phyloP scores from a whole-genome alignment of 2,888 invertebrate genomes.

The Scrobipalpa costella region DNA sequence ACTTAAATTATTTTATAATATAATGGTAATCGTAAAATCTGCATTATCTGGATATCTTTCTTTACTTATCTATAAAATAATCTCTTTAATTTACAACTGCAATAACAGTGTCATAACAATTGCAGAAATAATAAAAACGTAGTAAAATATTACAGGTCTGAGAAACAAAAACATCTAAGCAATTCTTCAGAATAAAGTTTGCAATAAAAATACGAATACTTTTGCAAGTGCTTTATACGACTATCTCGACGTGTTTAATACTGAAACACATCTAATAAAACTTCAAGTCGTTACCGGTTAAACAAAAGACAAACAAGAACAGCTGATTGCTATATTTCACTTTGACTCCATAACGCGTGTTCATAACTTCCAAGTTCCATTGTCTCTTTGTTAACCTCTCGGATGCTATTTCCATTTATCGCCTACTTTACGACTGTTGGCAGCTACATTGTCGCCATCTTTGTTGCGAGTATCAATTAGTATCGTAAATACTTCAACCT shows the following conservation, averaged over 20 bases:
- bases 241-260: background rate
- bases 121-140: too few species aligned
- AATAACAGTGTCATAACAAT: too few species aligned
- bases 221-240: background rate
- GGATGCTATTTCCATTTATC: conserved; percentile 59
- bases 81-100: too few species aligned
- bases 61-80: conserved; percentile 8
- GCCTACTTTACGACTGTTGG: conserved; percentile 61
- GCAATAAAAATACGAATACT: background rate
- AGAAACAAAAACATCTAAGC: too few species aligned
- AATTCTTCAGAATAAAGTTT: background rate
- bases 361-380: conserved; percentile 56
- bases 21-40: conserved; percentile 4
- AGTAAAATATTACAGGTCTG: too few species aligned
- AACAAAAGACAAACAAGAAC: conserved; percentile 34
- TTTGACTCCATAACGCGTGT: conserved; percentile 46
- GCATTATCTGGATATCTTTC: background rate
- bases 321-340: conserved; percentile 58
- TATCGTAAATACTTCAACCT: conserved; percentile 22
- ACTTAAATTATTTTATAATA: background rate
- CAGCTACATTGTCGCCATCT: conserved; percentile 45
- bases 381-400: conserved; percentile 64
- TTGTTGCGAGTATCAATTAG: conserved; percentile 35
- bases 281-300: background rate
- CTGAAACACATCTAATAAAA: background rate